Conservation (phyloP, 2,888 invertebrate genomes). For the Notocelia uddmanniana region DNA sequence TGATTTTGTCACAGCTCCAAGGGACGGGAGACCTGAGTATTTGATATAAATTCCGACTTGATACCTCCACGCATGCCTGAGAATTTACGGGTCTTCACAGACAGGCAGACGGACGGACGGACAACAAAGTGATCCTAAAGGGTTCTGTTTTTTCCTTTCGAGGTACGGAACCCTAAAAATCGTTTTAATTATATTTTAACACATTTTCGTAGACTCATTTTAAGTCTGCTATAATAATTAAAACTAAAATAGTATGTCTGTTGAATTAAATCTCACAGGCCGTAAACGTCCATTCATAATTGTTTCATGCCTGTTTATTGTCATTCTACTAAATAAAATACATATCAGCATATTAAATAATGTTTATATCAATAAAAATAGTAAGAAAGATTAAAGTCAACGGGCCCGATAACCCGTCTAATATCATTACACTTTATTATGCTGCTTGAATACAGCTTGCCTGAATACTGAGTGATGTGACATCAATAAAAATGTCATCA, state of each 20-base stretch:
- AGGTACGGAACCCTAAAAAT: no score
- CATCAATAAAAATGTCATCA: constrained; percentile 50
- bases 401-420: constrained; percentile 38
- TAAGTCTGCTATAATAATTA: neutral
- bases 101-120: no score
- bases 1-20: no score
- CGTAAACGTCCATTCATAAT: neutral
- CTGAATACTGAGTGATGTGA: constrained; percentile 53
- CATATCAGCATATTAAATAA: neutral
- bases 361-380: constrained; percentile 23
- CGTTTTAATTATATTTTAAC: constrained; percentile 9
- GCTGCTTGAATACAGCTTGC: constrained; percentile 38
- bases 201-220: neutral
- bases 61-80: no score
- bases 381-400: constrained; percentile 30
- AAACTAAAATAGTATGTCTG: neutral
- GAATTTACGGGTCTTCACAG: no score
- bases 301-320: neutral
- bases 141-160: no score
- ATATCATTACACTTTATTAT: constrained; percentile 54
- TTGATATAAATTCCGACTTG: no score
- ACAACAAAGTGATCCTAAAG: no score
- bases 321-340: neutral
- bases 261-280: neutral
- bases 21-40: no score